Conservation (phyloP, 2,888 invertebrate genomes). For the Branchipolynoe longqiensis region DNA sequence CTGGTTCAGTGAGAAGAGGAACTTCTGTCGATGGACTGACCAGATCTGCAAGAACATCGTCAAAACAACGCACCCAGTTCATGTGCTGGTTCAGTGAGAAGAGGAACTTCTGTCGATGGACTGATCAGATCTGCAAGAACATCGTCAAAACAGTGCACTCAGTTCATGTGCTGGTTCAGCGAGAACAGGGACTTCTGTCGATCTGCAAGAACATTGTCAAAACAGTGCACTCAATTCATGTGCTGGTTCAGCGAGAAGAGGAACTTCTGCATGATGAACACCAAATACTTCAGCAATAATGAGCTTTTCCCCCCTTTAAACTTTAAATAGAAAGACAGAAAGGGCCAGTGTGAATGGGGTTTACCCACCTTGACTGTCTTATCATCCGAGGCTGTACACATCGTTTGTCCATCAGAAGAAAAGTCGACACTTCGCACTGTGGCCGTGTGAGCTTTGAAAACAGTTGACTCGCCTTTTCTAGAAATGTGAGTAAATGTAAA, state of each 20-base stretch:
- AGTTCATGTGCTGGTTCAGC: slow-evolving; percentile 82
- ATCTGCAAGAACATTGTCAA: slow-evolving; percentile 74
- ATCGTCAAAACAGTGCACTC: slow-evolving; percentile 82
- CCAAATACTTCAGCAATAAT: too few relatives aligned
- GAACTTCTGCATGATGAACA: too few relatives aligned
- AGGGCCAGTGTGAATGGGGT: too few relatives aligned
- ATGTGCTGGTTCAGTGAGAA: slow-evolving; percentile 81
- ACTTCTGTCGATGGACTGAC: slow-evolving; percentile 82
- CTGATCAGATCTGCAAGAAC: slow-evolving; percentile 82
- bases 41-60: too few relatives aligned
- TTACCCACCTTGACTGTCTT: slow-evolving; percentile 81
- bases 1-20: slow-evolving; percentile 81
- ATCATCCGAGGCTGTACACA: slow-evolving; percentile 82
- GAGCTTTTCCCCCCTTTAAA: too few relatives aligned
- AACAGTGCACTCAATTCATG: slow-evolving; percentile 82
- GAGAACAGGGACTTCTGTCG: slow-evolving; percentile 82
- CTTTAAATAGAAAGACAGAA: too few relatives aligned
- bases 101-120: slow-evolving; percentile 82
- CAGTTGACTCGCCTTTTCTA: slow-evolving; percentile 85
- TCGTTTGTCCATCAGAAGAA: slow-evolving; percentile 85
- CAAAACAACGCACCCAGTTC: slow-evolving; percentile 82
- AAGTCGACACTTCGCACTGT: slow-evolving; percentile 92
- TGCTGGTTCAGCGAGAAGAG: slow-evolving; percentile 81
- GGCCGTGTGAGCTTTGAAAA: slow-evolving; percentile 90
- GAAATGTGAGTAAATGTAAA: too few relatives aligned